Evolutionary conservation across 2,888 invertebrate genomes (phyloP).

Genomic region (Stenodera caucasica): DNA sequence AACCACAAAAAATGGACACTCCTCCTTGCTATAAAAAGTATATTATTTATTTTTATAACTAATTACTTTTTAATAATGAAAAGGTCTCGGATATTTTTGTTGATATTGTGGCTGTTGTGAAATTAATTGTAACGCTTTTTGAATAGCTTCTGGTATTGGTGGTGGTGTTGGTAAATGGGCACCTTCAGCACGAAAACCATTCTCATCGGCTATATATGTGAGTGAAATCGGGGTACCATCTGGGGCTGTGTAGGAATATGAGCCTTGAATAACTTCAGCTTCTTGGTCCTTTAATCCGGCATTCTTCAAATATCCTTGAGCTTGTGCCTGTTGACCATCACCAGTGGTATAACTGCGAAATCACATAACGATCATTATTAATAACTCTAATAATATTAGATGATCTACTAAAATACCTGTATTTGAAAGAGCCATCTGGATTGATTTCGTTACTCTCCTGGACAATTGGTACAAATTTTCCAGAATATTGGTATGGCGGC

Average conservation of each 20-base stretch:
- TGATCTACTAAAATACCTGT: constrained; percentile 52
- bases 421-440: constrained; percentile 63
- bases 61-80: background rate
- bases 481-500: constrained; percentile 35
- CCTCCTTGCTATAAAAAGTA: too few species aligned
- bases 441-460: constrained; percentile 61
- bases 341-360: constrained; percentile 77
- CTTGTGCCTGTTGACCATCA: constrained; percentile 78
- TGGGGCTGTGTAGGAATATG: constrained; percentile 60
- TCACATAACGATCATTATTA: background rate
- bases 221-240: constrained; percentile 62
- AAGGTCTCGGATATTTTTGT: constrained; percentile 31
- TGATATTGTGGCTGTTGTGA: constrained; percentile 41
- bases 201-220: constrained; percentile 75
- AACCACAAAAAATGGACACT: too few species aligned
- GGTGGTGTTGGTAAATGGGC: constrained; percentile 78
- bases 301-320: constrained; percentile 75
- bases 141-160: constrained; percentile 72
- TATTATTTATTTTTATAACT: too few species aligned
- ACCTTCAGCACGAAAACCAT: constrained; percentile 76
- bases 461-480: constrained; percentile 57
- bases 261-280: constrained; percentile 75
- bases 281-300: constrained; percentile 68
- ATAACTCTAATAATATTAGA: background rate
- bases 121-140: constrained; percentile 57